These are phyloP conservation scores for Tetramorium alpestre DNA, from an alignment of 1,140 invertebrate species.

Conservation along the genomic window DNA sequence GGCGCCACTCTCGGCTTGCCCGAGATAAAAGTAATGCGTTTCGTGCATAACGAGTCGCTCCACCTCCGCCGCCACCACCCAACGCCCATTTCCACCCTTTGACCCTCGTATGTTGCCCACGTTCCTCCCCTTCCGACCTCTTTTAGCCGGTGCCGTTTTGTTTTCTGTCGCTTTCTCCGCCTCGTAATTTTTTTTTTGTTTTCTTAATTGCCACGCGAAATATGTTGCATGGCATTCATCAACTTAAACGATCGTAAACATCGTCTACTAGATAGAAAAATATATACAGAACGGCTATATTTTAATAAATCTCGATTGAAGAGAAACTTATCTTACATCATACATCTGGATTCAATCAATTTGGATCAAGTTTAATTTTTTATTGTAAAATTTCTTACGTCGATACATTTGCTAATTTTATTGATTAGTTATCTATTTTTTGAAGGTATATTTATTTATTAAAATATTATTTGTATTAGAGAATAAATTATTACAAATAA, in stretches of 20 bases:
- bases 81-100: constrained; percentile 62
- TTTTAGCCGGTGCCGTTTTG: constrained; percentile 33
- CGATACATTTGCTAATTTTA: background rate
- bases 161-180: constrained; percentile 68
- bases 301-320: background rate
- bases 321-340: background rate
- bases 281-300: background rate
- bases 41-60: constrained; percentile 79
- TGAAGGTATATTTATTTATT: too few relatives aligned
- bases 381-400: background rate
- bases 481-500: background rate
- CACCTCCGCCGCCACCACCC: constrained; percentile 43
- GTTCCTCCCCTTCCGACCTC: constrained; percentile 52
- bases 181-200: constrained; percentile 53
- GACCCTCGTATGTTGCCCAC: constrained; percentile 71
- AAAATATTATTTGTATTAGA: too few relatives aligned
- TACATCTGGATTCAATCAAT: background rate
- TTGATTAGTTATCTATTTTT: background rate
- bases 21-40: constrained; percentile 81
- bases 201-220: constrained; percentile 43
- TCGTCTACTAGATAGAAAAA: background rate
- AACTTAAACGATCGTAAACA: background rate
- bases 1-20: constrained; percentile 78
- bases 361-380: background rate
- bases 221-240: constrained; percentile 12